Evolutionary conservation across 2,888 invertebrate genomes (phyloP).

Genomic region (Aspidiotus destructor): DNA sequence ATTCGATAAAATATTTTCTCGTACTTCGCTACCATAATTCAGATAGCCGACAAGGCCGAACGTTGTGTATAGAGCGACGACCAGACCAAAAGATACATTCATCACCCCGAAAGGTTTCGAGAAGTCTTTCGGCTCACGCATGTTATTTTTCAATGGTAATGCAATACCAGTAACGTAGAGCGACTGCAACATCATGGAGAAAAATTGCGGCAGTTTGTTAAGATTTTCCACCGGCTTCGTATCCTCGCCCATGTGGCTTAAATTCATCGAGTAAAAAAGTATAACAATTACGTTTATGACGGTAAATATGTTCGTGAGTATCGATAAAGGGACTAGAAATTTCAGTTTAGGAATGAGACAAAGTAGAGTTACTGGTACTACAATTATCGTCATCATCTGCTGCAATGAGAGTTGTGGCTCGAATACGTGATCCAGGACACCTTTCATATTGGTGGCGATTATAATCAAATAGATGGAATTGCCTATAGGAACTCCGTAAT

Average conservation of each 20-base stretch:
- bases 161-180: slow-evolving; percentile 3
- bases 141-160: slow-evolving; percentile 18
- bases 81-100: not conserved
- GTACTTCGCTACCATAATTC: slow-evolving; percentile 5
- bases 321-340: slow-evolving; percentile 13
- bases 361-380: not conserved
- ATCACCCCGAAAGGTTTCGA: not conserved
- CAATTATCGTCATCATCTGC: not conserved
- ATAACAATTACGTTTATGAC: not conserved
- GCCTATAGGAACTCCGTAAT: slow-evolving; percentile 6
- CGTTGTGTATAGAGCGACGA: not conserved
- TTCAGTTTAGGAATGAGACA: slow-evolving; percentile 2
- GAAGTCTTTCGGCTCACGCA: slow-evolving; percentile 4
- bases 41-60: slow-evolving; percentile 10
- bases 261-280: not conserved
- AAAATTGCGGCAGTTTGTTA: not conserved
- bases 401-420: not conserved
- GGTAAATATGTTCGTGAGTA: not conserved
- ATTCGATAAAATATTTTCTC: slow-evolving; percentile 48
- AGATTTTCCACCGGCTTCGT: not conserved
- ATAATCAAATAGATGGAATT: slow-evolving; percentile 4
- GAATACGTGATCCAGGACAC: not conserved
- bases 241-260: not conserved
- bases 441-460: slow-evolving; percentile 8
- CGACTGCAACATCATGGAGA: not conserved